Percentiles rank a stretch among this genome's conserved stretches.
Evolutionary conservation across 1,140 invertebrate genomes (phyloP).

Genomic region (Kradibia gibbosae): DNA sequence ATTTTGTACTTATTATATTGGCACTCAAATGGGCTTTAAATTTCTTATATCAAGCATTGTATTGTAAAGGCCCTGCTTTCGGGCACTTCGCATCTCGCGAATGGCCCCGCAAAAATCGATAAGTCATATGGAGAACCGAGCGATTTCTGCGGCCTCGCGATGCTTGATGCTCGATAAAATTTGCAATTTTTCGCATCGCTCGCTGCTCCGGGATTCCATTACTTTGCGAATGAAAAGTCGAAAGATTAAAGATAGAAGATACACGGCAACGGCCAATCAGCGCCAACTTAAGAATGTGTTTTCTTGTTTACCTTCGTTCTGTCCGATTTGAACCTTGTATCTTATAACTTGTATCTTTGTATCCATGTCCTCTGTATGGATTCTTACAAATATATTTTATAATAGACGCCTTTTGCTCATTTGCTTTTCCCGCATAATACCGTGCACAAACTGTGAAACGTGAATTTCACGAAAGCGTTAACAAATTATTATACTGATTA

Average conservation of each 20-base stretch:
- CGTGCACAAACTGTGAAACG: not conserved
- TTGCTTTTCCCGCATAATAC: not conserved
- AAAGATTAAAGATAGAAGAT: not conserved
- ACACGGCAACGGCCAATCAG: not conserved
- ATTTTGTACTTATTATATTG: conserved; percentile 14
- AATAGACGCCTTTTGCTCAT: not conserved
- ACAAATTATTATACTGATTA: not conserved
- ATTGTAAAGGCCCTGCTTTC: no score
- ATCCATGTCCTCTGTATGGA: not conserved
- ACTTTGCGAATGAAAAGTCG: not conserved
- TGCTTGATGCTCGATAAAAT: not conserved
- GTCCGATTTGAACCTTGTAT: conserved; percentile 8
- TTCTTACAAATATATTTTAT: not conserved
- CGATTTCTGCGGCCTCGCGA: not conserved
- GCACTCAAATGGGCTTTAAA: conserved; percentile 7
- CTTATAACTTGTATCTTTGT: not conserved
- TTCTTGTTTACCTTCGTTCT: conserved; percentile 15
- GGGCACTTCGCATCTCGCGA: not conserved
- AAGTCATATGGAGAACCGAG: not conserved
- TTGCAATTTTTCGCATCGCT: not conserved
- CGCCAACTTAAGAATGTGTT: not conserved
- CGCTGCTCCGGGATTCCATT: not conserved
- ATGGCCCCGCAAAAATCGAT: not conserved
- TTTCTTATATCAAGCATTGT: conserved; percentile 18
- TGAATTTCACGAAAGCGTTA: not conserved